Percentiles rank a stretch among this genome's conserved stretches.
Evolutionary conservation across 2,113 vertebrate species (phyloP).

Genomic region (Phoxinus phoxinus): DNA sequence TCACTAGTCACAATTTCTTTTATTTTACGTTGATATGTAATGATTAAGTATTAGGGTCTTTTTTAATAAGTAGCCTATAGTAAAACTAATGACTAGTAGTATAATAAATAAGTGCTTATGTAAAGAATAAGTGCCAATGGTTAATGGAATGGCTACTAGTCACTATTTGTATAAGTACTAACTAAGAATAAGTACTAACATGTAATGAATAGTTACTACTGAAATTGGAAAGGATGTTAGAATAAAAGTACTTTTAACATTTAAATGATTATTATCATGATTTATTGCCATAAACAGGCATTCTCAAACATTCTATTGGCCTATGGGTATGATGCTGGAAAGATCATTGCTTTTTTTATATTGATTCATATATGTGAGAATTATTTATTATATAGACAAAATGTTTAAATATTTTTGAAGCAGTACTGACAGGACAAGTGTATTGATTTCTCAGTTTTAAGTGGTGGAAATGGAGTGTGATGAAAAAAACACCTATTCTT

Average conservation of each 20-base stretch:
- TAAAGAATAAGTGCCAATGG: background rate
- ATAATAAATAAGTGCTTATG: background rate
- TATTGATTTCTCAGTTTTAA: background rate
- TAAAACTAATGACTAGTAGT: background rate
- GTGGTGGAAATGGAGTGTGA: slow-evolving; percentile 3
- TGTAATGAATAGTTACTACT: background rate
- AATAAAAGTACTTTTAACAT: too few relatives aligned
- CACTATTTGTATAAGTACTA: background rate
- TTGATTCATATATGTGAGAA: background rate
- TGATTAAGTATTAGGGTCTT: background rate
- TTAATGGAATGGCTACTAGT: slow-evolving; percentile 1
- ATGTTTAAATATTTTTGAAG: background rate
- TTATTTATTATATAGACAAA: background rate
- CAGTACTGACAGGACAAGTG: background rate
- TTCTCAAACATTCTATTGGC: background rate
- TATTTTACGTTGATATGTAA: background rate
- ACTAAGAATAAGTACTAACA: background rate
- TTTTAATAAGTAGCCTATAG: background rate
- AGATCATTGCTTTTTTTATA: background rate
- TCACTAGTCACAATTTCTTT: background rate
- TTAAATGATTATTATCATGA: too few relatives aligned
- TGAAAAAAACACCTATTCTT: slow-evolving; percentile 1
- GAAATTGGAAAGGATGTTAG: background rate
- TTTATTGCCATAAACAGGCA: background rate
- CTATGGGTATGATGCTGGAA: background rate